These are phyloP conservation scores for Hassar affinis DNA, from an alignment of 2,113 vertebrate genomes.

Conservation along the genomic window DNA sequence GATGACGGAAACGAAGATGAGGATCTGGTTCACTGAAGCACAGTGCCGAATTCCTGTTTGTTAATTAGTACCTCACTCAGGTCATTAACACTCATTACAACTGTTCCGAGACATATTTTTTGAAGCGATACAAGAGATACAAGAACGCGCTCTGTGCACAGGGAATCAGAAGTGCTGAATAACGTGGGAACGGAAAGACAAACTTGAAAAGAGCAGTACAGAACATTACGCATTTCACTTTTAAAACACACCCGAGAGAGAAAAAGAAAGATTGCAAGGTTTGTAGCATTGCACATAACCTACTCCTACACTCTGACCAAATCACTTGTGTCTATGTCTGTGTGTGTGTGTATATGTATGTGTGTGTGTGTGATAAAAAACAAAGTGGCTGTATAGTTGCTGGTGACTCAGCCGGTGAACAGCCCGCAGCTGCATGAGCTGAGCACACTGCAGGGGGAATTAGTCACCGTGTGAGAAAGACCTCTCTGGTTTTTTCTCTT, in stretches of 20 bases:
- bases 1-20: not conserved
- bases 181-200: not conserved
- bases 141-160: not conserved
- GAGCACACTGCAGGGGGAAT: constrained; percentile 31
- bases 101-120: not conserved
- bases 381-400: constrained; percentile 16
- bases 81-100: constrained; percentile 26
- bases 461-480: constrained; percentile 12
- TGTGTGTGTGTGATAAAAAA: constrained; percentile 8
- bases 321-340: constrained; percentile 7
- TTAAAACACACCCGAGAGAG: not conserved
- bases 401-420: constrained; percentile 31
- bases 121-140: not conserved
- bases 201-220: constrained; percentile 3
- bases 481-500: not conserved
- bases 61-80: constrained; percentile 24
- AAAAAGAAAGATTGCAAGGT: constrained; percentile 4
- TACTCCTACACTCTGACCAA: constrained; percentile 35
- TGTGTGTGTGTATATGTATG: constrained; percentile 11
- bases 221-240: not conserved
- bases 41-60: not conserved
- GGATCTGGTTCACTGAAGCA: not conserved
- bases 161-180: not conserved
- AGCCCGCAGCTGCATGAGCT: constrained; percentile 28
- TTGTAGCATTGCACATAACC: constrained; percentile 10